These are phyloP conservation scores for Brachionichthys hirsutus DNA, from an alignment of 2,113 vertebrate species.

Conservation along the genomic window DNA sequence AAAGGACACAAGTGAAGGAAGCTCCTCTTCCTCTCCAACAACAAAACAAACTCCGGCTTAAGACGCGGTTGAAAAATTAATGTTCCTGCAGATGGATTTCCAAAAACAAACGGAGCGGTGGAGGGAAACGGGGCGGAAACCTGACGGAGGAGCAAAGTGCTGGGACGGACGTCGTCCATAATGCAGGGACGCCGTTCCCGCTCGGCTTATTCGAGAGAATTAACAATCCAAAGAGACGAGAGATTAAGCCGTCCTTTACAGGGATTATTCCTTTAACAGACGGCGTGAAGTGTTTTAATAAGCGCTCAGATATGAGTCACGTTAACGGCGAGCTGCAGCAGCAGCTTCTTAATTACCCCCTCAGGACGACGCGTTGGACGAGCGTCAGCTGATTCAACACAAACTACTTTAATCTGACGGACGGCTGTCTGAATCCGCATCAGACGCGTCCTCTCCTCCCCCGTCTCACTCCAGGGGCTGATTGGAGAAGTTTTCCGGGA, in stretches of 20 bases:
- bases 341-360: constrained; percentile 50
- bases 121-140: constrained; percentile 51
- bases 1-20: constrained; percentile 1
- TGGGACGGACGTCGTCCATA: constrained; percentile 36
- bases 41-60: constrained; percentile 41
- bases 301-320: constrained; percentile 17
- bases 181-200: constrained; percentile 24
- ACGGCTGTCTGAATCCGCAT: constrained; percentile 21
- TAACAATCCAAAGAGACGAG: background rate
- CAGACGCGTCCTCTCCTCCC: background rate
- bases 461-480: background rate
- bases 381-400: constrained; percentile 41
- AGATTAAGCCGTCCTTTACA: background rate
- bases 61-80: constrained; percentile 56
- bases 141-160: constrained; percentile 42
- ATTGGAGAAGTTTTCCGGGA: background rate
- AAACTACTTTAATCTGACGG: constrained; percentile 26
- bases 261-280: constrained; percentile 17
- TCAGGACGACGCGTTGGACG: constrained; percentile 31
- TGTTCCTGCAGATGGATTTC: constrained; percentile 38
- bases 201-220: background rate
- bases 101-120: background rate
- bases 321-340: constrained; percentile 12
- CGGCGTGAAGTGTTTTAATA: constrained; percentile 8
- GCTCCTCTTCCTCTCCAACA: constrained; percentile 35